Conservation (phyloP, 2,888 invertebrate genomes). For the Ametastegia equiseti region DNA sequence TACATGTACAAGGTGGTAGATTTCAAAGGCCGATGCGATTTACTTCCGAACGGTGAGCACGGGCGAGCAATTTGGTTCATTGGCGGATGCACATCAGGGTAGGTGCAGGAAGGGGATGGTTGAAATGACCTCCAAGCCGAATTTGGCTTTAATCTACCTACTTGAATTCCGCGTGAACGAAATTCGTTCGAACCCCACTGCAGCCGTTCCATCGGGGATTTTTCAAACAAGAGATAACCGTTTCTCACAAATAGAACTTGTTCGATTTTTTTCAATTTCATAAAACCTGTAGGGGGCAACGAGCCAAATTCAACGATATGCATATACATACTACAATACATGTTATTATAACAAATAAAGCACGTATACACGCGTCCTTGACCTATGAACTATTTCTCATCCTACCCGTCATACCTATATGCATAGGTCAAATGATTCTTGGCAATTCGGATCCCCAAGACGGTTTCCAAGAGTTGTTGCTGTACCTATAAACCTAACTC, state of each 20-base stretch:
- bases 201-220: background rate
- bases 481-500: no score
- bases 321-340: no score
- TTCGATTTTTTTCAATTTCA: background rate
- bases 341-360: background rate
- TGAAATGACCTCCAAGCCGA: background rate
- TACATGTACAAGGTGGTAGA: background rate
- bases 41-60: background rate
- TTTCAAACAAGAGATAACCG: background rate
- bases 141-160: background rate
- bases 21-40: background rate
- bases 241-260: background rate
- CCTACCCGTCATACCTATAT: background rate
- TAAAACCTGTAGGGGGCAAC: background rate
- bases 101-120: background rate
- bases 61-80: background rate
- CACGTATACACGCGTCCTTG: background rate
- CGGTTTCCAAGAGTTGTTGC: no score
- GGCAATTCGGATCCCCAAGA: no score
- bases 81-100: background rate
- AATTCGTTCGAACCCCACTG: no score
- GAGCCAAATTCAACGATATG: background rate
- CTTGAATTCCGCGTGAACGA: background rate
- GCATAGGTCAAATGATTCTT: no score
- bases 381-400: background rate